Evolutionary conservation across 2,113 vertebrate genomes (phyloP).

Genomic region (Heteronetta atricapilla): DNA sequence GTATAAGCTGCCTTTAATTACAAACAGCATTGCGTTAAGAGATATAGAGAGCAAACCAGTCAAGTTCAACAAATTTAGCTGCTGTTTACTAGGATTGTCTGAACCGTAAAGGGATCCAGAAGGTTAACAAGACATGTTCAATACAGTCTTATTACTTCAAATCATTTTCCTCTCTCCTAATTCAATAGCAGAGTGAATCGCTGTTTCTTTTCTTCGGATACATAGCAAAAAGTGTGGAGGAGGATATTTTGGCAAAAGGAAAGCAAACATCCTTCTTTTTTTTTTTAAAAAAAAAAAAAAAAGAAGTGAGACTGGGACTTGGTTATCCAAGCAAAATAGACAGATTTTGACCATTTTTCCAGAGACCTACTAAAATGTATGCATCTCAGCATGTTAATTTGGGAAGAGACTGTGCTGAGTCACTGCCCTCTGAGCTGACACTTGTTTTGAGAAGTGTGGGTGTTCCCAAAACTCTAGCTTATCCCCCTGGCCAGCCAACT

Average conservation of each 20-base stretch:
- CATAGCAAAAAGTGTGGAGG: neutral
- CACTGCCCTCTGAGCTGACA: neutral
- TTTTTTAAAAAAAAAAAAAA: neutral
- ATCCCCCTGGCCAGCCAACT: neutral
- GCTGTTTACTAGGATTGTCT: neutral
- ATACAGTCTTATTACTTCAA: neutral
- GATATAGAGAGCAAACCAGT: neutral
- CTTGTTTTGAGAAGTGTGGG: neutral
- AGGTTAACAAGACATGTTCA: neutral
- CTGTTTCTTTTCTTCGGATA: neutral
- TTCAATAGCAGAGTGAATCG: fast-evolving
- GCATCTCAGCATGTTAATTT: neutral
- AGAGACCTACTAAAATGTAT: neutral
- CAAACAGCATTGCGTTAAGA: neutral
- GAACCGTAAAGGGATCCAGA: neutral
- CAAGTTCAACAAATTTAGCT: neutral
- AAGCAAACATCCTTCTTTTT: neutral
- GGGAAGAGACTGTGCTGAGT: neutral
- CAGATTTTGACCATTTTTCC: neutral
- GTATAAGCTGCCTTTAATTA: neutral
- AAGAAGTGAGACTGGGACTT: neutral
- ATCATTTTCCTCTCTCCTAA: neutral
- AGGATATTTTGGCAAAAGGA: neutral
- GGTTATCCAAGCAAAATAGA: neutral
- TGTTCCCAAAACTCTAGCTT: neutral